Evolutionary conservation across 2,113 vertebrate genomes (phyloP).

Genomic region (Urocynchramus pylzowi): DNA sequence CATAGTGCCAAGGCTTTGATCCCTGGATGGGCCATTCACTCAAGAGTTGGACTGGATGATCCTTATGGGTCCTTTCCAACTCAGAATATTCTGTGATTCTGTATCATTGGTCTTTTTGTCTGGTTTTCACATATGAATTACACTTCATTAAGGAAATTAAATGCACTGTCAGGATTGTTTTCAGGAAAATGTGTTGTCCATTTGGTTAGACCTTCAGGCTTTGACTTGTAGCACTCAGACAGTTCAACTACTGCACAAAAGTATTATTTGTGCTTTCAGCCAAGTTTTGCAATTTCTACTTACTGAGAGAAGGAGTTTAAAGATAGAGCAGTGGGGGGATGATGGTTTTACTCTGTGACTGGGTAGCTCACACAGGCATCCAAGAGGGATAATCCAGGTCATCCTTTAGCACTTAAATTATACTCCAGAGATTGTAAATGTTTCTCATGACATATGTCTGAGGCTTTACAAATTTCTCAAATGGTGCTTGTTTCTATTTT

Average conservation of each 20-base stretch:
- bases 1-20: not conserved
- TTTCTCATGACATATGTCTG: constrained; percentile 62
- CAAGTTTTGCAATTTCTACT: constrained; percentile 3
- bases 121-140: not conserved
- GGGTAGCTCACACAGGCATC: not conserved
- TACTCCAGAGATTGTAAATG: constrained; percentile 12
- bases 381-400: constrained; percentile 8
- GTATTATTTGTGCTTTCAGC: not conserved
- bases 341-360: not conserved
- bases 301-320: not conserved
- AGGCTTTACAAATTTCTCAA: constrained; percentile 57
- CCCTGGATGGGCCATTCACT: not conserved
- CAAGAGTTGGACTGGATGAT: not conserved
- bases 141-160: not conserved
- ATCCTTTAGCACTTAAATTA: not conserved
- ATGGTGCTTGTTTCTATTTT: constrained; percentile 55
- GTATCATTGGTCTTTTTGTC: not conserved
- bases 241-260: not conserved
- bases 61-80: not conserved
- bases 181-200: not conserved
- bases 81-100: not conserved
- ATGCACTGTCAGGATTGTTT: not conserved
- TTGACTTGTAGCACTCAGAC: not conserved
- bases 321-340: not conserved
- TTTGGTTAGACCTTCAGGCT: not conserved